Percentiles rank a stretch among this genome's conserved stretches.
phyloP scores from a whole-genome alignment of 1,140 invertebrate genomes.

The Neocloeon triangulifer region DNA sequence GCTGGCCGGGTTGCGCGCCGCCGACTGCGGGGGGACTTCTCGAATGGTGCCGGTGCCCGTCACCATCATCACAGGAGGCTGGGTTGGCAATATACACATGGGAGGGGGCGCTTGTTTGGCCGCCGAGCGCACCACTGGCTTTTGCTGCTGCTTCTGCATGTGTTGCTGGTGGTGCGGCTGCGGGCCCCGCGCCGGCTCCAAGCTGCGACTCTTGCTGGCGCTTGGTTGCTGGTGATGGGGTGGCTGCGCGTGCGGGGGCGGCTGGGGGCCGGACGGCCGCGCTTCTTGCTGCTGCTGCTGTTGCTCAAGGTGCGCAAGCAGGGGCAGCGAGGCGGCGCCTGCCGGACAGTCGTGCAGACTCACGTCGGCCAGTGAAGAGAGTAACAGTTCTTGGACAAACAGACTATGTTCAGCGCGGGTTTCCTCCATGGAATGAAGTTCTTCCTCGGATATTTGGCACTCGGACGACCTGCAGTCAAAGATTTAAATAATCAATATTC shows the following conservation, averaged over 20 bases:
- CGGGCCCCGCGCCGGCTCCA: not conserved
- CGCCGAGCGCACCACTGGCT: no score
- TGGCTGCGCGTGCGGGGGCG: no score
- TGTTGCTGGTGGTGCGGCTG: not conserved
- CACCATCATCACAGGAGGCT: not conserved
- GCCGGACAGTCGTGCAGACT: not conserved
- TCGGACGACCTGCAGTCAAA: no score
- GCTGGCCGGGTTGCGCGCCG: conserved; percentile 7
- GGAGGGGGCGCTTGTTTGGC: no score
- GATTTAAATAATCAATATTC: no score
- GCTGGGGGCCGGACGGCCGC: conserved; percentile 17
- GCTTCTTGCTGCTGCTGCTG: conserved; percentile 14
- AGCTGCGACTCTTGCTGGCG: no score
- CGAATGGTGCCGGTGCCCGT: conserved; percentile 15
- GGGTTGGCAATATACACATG: not conserved
- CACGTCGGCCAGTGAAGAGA: conserved; percentile 28
- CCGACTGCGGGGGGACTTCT: conserved; percentile 8
- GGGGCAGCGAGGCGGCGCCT: conserved; percentile 14
- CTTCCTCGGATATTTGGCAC: conserved; percentile 28
- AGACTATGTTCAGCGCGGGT: conserved; percentile 38
- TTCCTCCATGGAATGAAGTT: conserved; percentile 27
- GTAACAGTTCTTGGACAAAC: conserved; percentile 42
- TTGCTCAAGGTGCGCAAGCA: conserved; percentile 16
- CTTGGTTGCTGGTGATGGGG: no score
- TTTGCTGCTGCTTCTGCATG: conserved; percentile 1